Evolutionary conservation across 2,888 invertebrate genomes (phyloP).

Genomic region (Mesorhabditis belari): DNA sequence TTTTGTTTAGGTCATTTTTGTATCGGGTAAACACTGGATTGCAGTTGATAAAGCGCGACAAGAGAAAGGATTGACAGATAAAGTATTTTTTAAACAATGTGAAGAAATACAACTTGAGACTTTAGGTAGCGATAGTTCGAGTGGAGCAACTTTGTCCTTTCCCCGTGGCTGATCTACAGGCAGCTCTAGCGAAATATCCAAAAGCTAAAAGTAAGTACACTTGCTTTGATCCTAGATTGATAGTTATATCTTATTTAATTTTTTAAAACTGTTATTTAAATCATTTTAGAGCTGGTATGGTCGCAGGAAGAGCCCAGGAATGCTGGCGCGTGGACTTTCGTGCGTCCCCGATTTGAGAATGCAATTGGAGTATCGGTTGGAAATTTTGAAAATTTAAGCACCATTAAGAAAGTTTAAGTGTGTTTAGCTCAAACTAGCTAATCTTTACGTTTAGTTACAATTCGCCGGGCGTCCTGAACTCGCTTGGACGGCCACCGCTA

Average conservation of each 20-base stretch:
- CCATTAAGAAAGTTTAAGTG: no score
- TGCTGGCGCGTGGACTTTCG: conserved; percentile 90
- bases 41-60: conserved; percentile 70
- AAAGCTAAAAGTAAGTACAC: conserved; percentile 64
- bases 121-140: conserved; percentile 38
- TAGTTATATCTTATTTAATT: no score
- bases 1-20: conserved; percentile 67
- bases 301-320: conserved; percentile 95
- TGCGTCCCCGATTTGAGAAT: conserved; percentile 82
- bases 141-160: conserved; percentile 73
- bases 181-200: conserved; percentile 70
- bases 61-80: conserved; percentile 63
- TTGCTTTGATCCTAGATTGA: background rate
- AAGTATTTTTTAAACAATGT: no score
- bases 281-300: conserved; percentile 66
- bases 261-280: background rate
- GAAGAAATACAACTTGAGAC: no score
- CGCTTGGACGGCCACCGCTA: conserved; percentile 49
- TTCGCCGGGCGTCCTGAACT: conserved; percentile 47
- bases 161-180: conserved; percentile 71
- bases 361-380: conserved; percentile 73
- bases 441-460: conserved; percentile 37
- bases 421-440: no score
- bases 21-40: conserved; percentile 90
- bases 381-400: no score